A percentile compares a stretch with the other conserved stretches of the same genome.
phyloP scores from a whole-genome alignment of 2,888 invertebrate species.

The Amphipoea lucens region DNA sequence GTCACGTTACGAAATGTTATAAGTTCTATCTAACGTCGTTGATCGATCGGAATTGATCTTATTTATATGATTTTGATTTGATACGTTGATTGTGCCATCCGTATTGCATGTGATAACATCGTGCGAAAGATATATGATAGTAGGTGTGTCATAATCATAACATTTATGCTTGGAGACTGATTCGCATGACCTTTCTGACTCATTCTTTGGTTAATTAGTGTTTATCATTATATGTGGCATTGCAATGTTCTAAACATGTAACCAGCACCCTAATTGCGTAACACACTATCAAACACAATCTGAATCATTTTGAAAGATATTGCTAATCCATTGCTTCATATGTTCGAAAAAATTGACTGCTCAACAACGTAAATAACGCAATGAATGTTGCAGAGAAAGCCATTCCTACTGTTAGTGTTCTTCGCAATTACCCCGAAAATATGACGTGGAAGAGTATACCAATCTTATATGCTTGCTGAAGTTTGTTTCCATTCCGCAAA shows the following conservation, averaged over 20 bases:
- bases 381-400: no score
- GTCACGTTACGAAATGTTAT: slow-evolving; percentile 16
- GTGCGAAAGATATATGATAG: slow-evolving; percentile 19
- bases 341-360: no score
- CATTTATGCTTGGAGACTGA: not conserved
- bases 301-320: no score
- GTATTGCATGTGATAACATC: slow-evolving; percentile 27
- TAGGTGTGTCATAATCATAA: not conserved
- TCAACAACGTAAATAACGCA: no score
- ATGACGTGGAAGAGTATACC: no score
- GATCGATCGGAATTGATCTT: slow-evolving; percentile 57
- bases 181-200: slow-evolving; percentile 1
- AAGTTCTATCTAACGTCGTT: slow-evolving; percentile 17
- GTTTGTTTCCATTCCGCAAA: not conserved
- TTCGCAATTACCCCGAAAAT: no score
- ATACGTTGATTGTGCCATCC: slow-evolving; percentile 20
- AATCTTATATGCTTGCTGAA: not conserved
- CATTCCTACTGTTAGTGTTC: no score
- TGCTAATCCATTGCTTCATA: no score
- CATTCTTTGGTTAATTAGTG: not conserved
- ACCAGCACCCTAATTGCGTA: no score
- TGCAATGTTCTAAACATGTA: not conserved
- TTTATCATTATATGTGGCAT: not conserved
- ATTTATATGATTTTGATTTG: slow-evolving; percentile 45
- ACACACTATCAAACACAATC: no score